A percentile compares a stretch with the other conserved stretches of the same genome.
Conservation (phyloP, 2,113 vertebrate species). For the Pelusios castaneus region DNA sequence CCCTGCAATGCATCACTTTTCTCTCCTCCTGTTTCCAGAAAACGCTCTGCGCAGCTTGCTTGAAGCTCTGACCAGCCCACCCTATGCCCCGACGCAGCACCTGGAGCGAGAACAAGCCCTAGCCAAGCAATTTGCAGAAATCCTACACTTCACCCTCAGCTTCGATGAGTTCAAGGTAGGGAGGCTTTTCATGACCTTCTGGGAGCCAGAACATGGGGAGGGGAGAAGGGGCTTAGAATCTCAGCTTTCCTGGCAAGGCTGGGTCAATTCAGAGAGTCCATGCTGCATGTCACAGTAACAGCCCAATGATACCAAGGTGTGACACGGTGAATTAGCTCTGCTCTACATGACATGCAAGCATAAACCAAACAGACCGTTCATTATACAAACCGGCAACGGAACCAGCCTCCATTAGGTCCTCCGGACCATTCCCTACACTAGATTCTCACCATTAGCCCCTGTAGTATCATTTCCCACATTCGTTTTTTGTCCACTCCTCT, state of each 20-base stretch:
- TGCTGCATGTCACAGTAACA: not conserved
- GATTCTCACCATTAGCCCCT: not conserved
- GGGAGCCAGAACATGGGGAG: accelerated
- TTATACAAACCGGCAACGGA: not conserved
- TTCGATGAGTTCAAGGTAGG: conserved; percentile 91
- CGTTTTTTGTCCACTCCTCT: not conserved
- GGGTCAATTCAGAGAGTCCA: not conserved
- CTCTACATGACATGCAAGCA: not conserved
- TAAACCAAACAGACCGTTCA: not conserved
- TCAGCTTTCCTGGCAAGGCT: not conserved
- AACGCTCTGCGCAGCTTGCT: conserved; percentile 90
- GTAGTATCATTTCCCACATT: too few relatives aligned
- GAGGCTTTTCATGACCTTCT: accelerated
- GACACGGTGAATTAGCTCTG: not conserved
- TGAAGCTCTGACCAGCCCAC: conserved; percentile 91
- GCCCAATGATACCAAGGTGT: not conserved
- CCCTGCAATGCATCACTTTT: not conserved
- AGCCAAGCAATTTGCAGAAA: conserved; percentile 93
- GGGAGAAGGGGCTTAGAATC: too few relatives aligned
- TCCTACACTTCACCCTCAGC: conserved; percentile 93
- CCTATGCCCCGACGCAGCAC: conserved; percentile 90
- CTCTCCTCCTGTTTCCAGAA: conserved; percentile 71
- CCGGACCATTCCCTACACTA: not conserved
- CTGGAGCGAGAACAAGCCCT: conserved; percentile 90
- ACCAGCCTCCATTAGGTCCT: not conserved